Evolutionary conservation across 2,888 invertebrate genomes (phyloP).

Genomic region (Rugalucina vietnamica): DNA sequence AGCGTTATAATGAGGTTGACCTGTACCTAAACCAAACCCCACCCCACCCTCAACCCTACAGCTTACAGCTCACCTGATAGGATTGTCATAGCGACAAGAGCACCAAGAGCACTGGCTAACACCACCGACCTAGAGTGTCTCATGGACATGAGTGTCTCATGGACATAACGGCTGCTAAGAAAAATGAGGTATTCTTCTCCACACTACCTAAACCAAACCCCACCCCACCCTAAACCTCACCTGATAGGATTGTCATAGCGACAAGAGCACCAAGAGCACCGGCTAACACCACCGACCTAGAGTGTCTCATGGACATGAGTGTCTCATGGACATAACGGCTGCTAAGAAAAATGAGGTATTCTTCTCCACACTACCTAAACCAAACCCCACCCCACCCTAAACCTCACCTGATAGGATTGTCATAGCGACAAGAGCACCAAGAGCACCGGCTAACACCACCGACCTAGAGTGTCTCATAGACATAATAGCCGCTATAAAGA

Average conservation of each 20-base stretch:
- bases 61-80: slow-evolving; percentile 88
- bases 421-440: slow-evolving; percentile 96
- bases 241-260: slow-evolving; percentile 96
- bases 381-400: too few relatives aligned
- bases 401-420: slow-evolving; percentile 93
- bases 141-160: slow-evolving; percentile 96
- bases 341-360: slow-evolving; percentile 95
- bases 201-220: not conserved
- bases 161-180: not conserved
- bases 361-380: not conserved
- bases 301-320: slow-evolving; percentile 99
- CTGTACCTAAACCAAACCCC: not conserved
- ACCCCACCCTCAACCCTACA: not conserved
- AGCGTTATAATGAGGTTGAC: too few relatives aligned
- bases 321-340: slow-evolving; percentile 99
- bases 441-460: slow-evolving; percentile 96
- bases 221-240: slow-evolving; percentile 83
- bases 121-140: slow-evolving; percentile 96
- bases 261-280: slow-evolving; percentile 97
- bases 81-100: slow-evolving; percentile 96
- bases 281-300: slow-evolving; percentile 94
- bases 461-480: slow-evolving; percentile 98
- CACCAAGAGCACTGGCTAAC: slow-evolving; percentile 95
- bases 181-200: not conserved
- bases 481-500: slow-evolving; percentile 99